These are phyloP conservation scores for Perognathus longimembris DNA, from an alignment of 2,113 vertebrate species.

Conservation along the genomic window DNA sequence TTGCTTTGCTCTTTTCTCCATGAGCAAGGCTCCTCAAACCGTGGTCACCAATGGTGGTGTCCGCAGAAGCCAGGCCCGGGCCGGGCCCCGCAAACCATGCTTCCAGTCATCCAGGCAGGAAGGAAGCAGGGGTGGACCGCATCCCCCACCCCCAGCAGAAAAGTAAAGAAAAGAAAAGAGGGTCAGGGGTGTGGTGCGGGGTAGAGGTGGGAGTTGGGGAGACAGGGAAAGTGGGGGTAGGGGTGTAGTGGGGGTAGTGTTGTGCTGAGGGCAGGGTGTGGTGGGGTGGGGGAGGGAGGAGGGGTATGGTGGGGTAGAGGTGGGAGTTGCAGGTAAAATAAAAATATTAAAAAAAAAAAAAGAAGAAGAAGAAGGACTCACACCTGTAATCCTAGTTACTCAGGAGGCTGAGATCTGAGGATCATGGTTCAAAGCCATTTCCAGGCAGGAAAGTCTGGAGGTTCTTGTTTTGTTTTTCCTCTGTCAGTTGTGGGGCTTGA, in stretches of 20 bases:
- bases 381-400: too few species aligned
- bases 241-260: too few species aligned
- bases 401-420: too few species aligned
- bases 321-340: too few species aligned
- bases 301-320: too few species aligned
- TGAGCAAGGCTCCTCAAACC: slow-evolving; percentile 88
- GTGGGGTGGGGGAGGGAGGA: too few species aligned
- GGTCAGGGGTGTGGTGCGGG: too few species aligned
- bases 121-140: too few species aligned
- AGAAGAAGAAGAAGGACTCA: background rate
- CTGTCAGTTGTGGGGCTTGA: too few species aligned
- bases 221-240: too few species aligned
- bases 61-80: slow-evolving; percentile 74
- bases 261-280: too few species aligned
- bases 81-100: slow-evolving; percentile 78
- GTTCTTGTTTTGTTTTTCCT: background rate
- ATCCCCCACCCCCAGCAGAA: background rate
- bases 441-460: background rate
- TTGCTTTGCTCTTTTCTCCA: slow-evolving; percentile 94
- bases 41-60: slow-evolving; percentile 87
- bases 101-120: slow-evolving; percentile 71
- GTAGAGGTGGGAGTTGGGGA: too few species aligned
- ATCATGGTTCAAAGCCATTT: background rate
- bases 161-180: background rate
- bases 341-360: background rate